These are phyloP conservation scores for Eptatretus atami DNA, from an alignment of 2,797 vertebrate genomes.

Conservation along the genomic window DNA sequence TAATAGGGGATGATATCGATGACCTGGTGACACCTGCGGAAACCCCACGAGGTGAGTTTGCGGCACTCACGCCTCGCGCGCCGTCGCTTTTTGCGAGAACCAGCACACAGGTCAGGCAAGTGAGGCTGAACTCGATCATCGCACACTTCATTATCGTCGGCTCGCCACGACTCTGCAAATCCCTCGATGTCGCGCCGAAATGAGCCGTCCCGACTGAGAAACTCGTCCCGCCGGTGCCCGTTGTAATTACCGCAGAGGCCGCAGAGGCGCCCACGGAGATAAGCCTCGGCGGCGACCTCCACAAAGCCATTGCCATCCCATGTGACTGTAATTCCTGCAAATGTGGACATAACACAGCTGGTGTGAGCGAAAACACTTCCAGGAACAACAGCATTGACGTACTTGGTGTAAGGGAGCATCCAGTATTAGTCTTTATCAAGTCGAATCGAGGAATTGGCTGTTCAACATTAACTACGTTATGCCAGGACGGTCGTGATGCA, in stretches of 20 bases:
- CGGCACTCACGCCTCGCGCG: conserved; percentile 74
- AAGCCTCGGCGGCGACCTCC: conserved; percentile 60
- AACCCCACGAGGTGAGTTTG: conserved; percentile 73
- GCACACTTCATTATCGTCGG: conserved; percentile 63
- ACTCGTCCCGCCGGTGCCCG: conserved; percentile 63
- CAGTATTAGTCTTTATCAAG: too few species aligned
- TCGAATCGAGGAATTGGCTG: too few species aligned
- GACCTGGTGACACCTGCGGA: conserved; percentile 54
- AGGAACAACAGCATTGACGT: too few species aligned
- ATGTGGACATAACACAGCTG: not conserved
- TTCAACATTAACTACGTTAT: too few species aligned
- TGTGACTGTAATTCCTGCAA: conserved; percentile 60
- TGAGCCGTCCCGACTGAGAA: conserved; percentile 53
- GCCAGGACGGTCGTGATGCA: too few species aligned
- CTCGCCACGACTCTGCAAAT: conserved; percentile 74
- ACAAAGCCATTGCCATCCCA: conserved; percentile 98
- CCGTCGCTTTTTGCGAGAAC: conserved; percentile 51
- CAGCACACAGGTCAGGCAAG: conserved; percentile 39
- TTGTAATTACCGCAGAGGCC: conserved; percentile 96
- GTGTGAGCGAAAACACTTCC: too few species aligned
- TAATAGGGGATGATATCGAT: conserved; percentile 62
- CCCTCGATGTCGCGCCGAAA: conserved; percentile 91
- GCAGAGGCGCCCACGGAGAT: conserved; percentile 57
- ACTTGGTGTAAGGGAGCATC: too few species aligned
- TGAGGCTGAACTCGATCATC: conserved; percentile 28